These are phyloP conservation scores for Nycteola revayana DNA, from an alignment of 2,888 invertebrate species.

Conservation along the genomic window DNA sequence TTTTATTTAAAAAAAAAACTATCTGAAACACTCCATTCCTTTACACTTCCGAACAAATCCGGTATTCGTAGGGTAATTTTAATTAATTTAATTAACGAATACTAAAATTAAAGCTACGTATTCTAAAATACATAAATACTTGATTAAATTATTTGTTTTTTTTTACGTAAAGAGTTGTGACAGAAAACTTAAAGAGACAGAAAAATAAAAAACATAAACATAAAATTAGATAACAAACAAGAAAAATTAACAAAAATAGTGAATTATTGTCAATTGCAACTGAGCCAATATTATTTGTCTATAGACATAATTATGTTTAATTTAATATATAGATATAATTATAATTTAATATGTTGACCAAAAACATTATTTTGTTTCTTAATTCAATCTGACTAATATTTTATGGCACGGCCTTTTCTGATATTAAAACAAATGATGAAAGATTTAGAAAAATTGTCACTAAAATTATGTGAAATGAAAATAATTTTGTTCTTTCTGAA, in stretches of 20 bases:
- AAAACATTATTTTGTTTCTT: conserved; percentile 26
- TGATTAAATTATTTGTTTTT: conserved; percentile 52
- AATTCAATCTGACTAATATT: conserved; percentile 40
- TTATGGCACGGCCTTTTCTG: conserved; percentile 45
- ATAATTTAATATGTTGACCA: conserved; percentile 22
- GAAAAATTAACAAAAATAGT: conserved; percentile 68
- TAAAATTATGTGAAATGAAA: no score
- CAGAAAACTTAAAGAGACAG: conserved; percentile 43
- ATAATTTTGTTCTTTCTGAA: no score
- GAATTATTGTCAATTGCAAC: conserved; percentile 42
- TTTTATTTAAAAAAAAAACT: conserved; percentile 26
- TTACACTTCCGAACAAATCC: conserved; percentile 52
- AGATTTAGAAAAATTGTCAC: no score
- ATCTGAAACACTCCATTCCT: conserved; percentile 59
- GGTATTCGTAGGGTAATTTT: conserved; percentile 45
- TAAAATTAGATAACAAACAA: conserved; percentile 79
- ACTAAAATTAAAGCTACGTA: conserved; percentile 73
- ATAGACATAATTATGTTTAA: no score
- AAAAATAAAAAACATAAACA: conserved; percentile 62
- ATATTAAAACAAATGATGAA: neutral
- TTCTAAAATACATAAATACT: conserved; percentile 73
- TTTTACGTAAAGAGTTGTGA: conserved; percentile 45
- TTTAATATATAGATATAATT: conserved; percentile 1
- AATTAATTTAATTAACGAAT: conserved; percentile 53
- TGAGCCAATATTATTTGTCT: conserved; percentile 19